Conservation (phyloP, 1,140 invertebrate species). For the Patella vulgata region DNA sequence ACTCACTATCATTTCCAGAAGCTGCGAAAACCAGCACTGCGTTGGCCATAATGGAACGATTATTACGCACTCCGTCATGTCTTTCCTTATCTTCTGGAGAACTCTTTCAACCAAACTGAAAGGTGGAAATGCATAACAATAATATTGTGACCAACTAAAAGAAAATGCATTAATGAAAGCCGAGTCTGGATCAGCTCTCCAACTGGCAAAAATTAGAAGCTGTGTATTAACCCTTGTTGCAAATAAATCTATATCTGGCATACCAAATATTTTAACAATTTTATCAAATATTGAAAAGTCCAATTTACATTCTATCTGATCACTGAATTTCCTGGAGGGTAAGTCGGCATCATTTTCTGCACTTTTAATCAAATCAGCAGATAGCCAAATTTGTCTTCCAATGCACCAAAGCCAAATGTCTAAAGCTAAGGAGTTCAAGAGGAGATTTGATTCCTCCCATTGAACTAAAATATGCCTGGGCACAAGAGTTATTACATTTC, state of each 20-base stretch:
- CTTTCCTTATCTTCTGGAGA: slow-evolving; percentile 22
- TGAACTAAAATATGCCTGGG: too few species aligned
- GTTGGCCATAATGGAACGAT: slow-evolving; percentile 34
- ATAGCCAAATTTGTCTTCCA: too few species aligned
- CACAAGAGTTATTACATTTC: too few species aligned
- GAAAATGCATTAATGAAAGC: slow-evolving; percentile 33
- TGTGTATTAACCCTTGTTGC: slow-evolving; percentile 30
- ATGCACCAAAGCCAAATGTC: too few species aligned
- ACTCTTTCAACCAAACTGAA: slow-evolving; percentile 17
- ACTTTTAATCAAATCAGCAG: too few species aligned
- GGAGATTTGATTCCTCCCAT: too few species aligned
- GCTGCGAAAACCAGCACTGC: slow-evolving; percentile 20
- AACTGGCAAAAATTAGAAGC: slow-evolving; percentile 15
- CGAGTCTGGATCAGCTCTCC: slow-evolving; percentile 27
- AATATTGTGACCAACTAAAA: slow-evolving; percentile 14
- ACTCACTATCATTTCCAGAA: slow-evolving; percentile 18
- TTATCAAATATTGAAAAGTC: too few species aligned
- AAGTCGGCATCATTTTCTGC: too few species aligned
- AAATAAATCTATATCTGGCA: slow-evolving; percentile 19
- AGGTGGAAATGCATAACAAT: slow-evolving; percentile 29
- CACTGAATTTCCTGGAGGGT: too few species aligned
- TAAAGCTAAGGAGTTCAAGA: too few species aligned
- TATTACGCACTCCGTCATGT: slow-evolving; percentile 19
- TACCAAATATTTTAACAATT: too few species aligned
- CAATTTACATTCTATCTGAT: too few species aligned